A percentile compares a stretch with the other conserved stretches of the same genome.
These are phyloP conservation scores for Torymus texanus DNA, from an alignment of 2,888 invertebrate species.

Conservation along the genomic window DNA sequence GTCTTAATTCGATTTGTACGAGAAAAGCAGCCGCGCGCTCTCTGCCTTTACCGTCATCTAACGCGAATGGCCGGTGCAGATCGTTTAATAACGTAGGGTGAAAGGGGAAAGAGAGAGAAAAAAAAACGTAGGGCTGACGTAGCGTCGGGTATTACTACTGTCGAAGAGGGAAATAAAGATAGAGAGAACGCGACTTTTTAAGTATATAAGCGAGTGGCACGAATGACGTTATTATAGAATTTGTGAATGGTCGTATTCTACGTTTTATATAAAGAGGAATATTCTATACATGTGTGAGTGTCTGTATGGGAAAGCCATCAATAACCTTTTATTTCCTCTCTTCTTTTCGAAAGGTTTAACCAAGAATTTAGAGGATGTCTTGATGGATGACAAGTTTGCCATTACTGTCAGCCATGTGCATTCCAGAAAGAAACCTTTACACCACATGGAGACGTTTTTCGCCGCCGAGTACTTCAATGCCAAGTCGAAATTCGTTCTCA, in stretches of 20 bases:
- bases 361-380: constrained; percentile 76
- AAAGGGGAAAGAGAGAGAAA: too few relatives aligned
- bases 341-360: constrained; percentile 72
- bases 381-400: constrained; percentile 77
- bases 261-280: too few relatives aligned
- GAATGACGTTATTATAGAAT: too few relatives aligned
- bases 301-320: too few relatives aligned
- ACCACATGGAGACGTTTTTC: constrained; percentile 77
- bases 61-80: neutral
- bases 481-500: constrained; percentile 77
- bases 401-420: constrained; percentile 77
- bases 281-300: too few relatives aligned
- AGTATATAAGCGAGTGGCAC: too few relatives aligned
- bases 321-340: neutral
- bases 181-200: too few relatives aligned
- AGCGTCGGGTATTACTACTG: too few relatives aligned
- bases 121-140: too few relatives aligned
- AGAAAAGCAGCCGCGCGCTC: neutral
- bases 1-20: constrained; percentile 42
- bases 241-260: too few relatives aligned
- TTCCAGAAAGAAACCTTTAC: constrained; percentile 74
- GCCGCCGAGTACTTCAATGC: constrained; percentile 77
- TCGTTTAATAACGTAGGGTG: neutral
- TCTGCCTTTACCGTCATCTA: neutral
- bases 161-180: too few relatives aligned